Conservation (phyloP, 2,888 invertebrate species). For the Scaptomyza polygonia region DNA sequence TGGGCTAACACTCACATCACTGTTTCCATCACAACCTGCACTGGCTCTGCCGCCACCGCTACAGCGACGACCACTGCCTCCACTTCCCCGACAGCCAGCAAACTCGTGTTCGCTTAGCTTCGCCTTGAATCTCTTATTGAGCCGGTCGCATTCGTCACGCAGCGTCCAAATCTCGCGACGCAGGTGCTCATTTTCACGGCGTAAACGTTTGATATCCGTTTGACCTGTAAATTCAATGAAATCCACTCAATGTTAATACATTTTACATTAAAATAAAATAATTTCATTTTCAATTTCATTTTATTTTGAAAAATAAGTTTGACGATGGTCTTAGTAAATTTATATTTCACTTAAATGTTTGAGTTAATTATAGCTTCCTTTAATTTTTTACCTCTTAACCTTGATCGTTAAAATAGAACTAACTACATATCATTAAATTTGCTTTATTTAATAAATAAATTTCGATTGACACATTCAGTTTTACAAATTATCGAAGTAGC, state of each 20-base stretch:
- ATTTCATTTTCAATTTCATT: no score
- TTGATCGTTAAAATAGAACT: no score
- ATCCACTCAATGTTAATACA: not conserved
- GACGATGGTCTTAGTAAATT: no score
- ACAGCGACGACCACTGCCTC: constrained; percentile 68
- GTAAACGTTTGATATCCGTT: constrained; percentile 94
- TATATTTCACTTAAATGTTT: no score
- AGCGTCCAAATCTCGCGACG: constrained; percentile 94
- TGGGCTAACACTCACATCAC: constrained; percentile 74
- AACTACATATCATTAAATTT: no score
- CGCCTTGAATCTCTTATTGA: constrained; percentile 91
- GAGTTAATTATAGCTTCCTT: no score
- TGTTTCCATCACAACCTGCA: constrained; percentile 78
- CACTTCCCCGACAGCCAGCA: constrained; percentile 70
- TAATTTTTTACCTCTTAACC: no score
- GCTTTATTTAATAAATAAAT: no score
- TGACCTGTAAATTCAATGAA: constrained; percentile 87
- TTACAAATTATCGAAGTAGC: no score
- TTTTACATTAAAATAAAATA: no score
- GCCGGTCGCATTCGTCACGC: constrained; percentile 94
- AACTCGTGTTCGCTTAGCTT: constrained; percentile 81
- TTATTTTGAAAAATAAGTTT: no score
- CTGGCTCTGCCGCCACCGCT: constrained; percentile 68
- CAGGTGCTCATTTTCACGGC: constrained; percentile 94
- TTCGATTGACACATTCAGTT: no score